Base-by-base conservation (phyloP, 1,140 invertebrate genomes). In the Kradibia gibbosae region DNA sequence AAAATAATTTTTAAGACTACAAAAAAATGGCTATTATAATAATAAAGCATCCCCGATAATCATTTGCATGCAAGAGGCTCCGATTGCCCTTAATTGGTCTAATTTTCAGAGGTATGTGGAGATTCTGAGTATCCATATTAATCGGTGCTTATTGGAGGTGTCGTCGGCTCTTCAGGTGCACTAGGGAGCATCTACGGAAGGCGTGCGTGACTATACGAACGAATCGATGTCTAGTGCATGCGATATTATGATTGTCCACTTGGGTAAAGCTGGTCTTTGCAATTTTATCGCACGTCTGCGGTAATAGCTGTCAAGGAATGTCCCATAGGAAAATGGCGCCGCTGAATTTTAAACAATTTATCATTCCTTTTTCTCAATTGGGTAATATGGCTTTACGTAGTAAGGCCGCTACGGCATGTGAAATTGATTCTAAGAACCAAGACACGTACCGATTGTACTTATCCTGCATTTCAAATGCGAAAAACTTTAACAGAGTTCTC, bases 211-310 rank as follows among this genome's bases (percentile, higher is more conserved):
- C 50, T 28, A 45, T 45, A 36, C 42, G 39, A 20, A 50, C 28
- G 71, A 74, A 74, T 74, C 71, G 36, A 80, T 62, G 31, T 4
- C 28, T 10, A 57, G 20, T 20, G 74, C 71, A 80, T 39, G 71
- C 78, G 53, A 79, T 72, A 57, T 72, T 55, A 13, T 57, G 71
- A 80, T 80, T 74, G 45, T 74, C 71, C 78, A 78, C 62, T 78
- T 53, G 28, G 28, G 22, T 10, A 25, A 34, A 28, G 1, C 17
- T 11, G 17, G 20, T 22, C 60, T 55, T 28, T 50, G 20, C 11
- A 55, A 76, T 76, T 76, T 60, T 60, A 53, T 60, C 53, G 39
- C 53, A n/a, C 25, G 17, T 53, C 0, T 15, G 1, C 17, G 62
- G 8, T 10, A 31, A 22, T 22, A 25, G 11, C 36, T 28, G 34